Base-by-base conservation (phyloP, 2,888 invertebrate genomes). In the Crossocerus cetratus region DNA sequence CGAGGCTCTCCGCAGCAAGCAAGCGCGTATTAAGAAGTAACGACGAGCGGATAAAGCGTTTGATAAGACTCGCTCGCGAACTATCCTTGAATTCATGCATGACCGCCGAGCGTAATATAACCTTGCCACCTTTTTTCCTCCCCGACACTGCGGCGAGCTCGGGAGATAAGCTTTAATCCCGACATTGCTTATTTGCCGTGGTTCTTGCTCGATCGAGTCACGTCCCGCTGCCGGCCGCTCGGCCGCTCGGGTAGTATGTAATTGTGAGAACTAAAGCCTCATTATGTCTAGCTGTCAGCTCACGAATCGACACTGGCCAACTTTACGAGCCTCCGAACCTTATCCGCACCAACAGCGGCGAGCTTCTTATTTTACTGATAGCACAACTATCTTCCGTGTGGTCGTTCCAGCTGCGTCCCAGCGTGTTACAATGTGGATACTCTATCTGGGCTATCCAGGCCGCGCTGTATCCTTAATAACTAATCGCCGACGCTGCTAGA, bases 81-180 rank as follows among this genome's bases (percentile, higher is more conserved):
- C 16, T 49, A 49, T 49, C 49, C 49, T 49, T 49, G 49, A 49
- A 49, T 49, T 49, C 49, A 49, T 49, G 49, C 49, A 16, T 49
- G 49, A 49, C 49, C 49, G 49, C n/a, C 14, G 49, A 14, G 4
- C 49, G n/a, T 49, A 49, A 49, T 49, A 49, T 49, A 49, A 49
- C 49, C 49, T 49, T 49, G 49, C 16, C n/a, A 5, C 49, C 49
- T 49, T 49, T 49, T 49, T 49, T 49, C 32, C 32, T 14, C 49
- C 16, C 0, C 3, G 16, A 13, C 16, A 49, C 16, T 14, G 16
- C 14, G n/a, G n/a, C 16, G 16, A 16, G 32, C 32, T 32, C n/a
- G 5, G 32, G 32, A 32, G 49, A 49, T 49, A 49, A 49, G 49
- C n/a, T 49, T 49, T 49, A 49, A 49, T 49, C 16, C n/a, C 49